Evolutionary conservation across 2,797 vertebrate species (phyloP).

Genomic region (Schizothorax lantsangensis): DNA sequence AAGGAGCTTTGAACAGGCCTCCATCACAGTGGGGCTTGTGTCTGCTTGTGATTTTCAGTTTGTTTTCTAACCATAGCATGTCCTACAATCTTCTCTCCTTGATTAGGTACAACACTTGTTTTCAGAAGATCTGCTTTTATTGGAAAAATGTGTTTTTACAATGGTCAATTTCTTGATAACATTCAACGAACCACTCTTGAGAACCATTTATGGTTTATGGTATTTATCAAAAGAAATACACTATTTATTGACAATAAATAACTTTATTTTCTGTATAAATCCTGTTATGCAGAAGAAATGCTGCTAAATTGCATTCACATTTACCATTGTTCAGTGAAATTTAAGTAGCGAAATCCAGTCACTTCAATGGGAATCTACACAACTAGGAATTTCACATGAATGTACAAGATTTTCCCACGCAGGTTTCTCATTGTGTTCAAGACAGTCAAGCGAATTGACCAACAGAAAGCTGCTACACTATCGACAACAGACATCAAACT

Average conservation of each 20-base stretch:
- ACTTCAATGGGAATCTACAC: not conserved
- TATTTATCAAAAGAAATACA: not conserved
- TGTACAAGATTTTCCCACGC: not conserved
- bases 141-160: conserved; percentile 29
- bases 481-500: not conserved
- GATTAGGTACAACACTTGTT: conserved; percentile 39
- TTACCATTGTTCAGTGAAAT: not conserved
- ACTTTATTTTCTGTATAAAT: not conserved
- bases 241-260: not conserved
- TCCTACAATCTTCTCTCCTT: conserved; percentile 72
- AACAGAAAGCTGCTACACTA: not conserved
- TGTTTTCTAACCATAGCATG: conserved; percentile 75
- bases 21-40: conserved; percentile 53
- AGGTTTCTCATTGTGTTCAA: not conserved
- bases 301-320: not conserved
- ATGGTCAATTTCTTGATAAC: not conserved
- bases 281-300: not conserved
- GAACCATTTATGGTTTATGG: conserved; percentile 9
- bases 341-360: not conserved
- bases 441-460: not conserved
- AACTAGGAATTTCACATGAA: no score
- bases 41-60: conserved; percentile 76
- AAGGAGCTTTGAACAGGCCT: conserved; percentile 48
- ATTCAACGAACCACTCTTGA: not conserved
- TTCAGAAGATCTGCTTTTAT: conserved; percentile 25